Conservation (phyloP, 92 coral and sea anemone species). For the Epizoanthus ramosus region DNA sequence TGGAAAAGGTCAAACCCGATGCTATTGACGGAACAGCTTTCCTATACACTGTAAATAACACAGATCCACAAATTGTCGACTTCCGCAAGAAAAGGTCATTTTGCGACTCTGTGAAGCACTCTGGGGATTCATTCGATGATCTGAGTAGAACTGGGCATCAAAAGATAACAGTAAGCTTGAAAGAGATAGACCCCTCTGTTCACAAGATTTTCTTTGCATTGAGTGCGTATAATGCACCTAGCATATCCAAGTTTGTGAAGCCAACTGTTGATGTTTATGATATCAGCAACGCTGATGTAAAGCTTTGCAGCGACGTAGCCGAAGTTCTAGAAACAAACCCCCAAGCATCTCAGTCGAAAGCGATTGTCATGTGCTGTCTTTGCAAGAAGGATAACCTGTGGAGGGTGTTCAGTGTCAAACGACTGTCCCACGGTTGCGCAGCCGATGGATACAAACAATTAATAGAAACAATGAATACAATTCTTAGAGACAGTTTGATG, state of each 20-base stretch:
- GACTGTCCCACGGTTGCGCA: slow-evolving; percentile 4
- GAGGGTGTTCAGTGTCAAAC: slow-evolving; percentile 10
- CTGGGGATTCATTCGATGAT: background rate
- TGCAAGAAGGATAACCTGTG: slow-evolving; percentile 9
- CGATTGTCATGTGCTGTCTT: slow-evolving; percentile 19
- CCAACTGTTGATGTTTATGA: slow-evolving; percentile 10
- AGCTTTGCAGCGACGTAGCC: slow-evolving; percentile 14
- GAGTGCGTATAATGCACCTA: slow-evolving; percentile 18
- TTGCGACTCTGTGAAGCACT: slow-evolving; percentile 18
- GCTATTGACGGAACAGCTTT: slow-evolving; percentile 11
- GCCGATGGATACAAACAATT: slow-evolving; percentile 27
- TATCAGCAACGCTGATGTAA: background rate
- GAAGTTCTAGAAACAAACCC: slow-evolving; percentile 26
- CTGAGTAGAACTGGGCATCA: slow-evolving; percentile 1
- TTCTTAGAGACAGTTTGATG: background rate
- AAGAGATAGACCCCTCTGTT: background rate
- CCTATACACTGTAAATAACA: background rate
- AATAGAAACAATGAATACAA: slow-evolving; percentile 4
- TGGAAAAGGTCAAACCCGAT: background rate
- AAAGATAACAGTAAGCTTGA: slow-evolving; percentile 7
- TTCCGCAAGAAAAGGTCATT: slow-evolving; percentile 20
- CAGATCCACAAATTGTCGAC: slow-evolving; percentile 17
- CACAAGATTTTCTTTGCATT: slow-evolving; percentile 18
- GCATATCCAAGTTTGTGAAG: slow-evolving; percentile 7
- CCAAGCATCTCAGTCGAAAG: background rate